Conservation (phyloP, 2,797 vertebrate genomes). For the Bufotes viridis region DNA sequence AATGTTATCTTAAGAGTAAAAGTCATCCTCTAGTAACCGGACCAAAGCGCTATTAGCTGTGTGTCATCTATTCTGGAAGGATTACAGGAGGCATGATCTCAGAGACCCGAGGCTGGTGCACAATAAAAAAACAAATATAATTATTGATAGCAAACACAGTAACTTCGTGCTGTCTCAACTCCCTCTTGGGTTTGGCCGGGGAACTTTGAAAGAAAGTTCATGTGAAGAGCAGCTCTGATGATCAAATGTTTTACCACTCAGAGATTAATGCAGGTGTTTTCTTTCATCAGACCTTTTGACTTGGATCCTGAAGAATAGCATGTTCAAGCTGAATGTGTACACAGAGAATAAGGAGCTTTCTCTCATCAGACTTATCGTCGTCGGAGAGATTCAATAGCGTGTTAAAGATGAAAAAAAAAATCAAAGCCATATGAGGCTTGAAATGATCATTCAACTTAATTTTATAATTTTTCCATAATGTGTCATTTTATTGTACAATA, state of each 20-base stretch:
- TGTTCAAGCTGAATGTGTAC: slow-evolving; percentile 48
- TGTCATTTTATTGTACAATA: neutral
- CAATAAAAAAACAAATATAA: slow-evolving; percentile 82
- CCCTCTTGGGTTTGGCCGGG: slow-evolving; percentile 72
- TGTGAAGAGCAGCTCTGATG: slow-evolving; percentile 65
- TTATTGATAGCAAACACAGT: slow-evolving; percentile 85
- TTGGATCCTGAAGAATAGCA: slow-evolving; percentile 55
- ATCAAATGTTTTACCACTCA: slow-evolving; percentile 70
- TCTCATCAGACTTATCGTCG: slow-evolving; percentile 66
- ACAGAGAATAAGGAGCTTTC: slow-evolving; percentile 56
- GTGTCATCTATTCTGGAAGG: slow-evolving; percentile 78
- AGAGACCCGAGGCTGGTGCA: slow-evolving; percentile 74
- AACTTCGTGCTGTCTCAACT: slow-evolving; percentile 79
- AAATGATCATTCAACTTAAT: neutral
- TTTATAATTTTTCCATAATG: slow-evolving; percentile 4
- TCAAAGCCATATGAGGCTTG: neutral
- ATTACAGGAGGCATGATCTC: slow-evolving; percentile 79
- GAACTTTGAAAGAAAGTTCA: slow-evolving; percentile 66
- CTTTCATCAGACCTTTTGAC: slow-evolving; percentile 68
- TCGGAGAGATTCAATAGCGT: slow-evolving; percentile 66
- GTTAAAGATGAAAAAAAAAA: slow-evolving; percentile 51
- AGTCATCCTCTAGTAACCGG: slow-evolving; percentile 71
- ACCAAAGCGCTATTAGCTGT: slow-evolving; percentile 72
- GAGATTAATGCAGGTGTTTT: slow-evolving; percentile 73
- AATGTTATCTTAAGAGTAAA: slow-evolving; percentile 75